A percentile compares a stretch with the other conserved stretches of the same genome.
Conservation (phyloP, 2,888 invertebrate species). For the Podabrus alpinus region DNA sequence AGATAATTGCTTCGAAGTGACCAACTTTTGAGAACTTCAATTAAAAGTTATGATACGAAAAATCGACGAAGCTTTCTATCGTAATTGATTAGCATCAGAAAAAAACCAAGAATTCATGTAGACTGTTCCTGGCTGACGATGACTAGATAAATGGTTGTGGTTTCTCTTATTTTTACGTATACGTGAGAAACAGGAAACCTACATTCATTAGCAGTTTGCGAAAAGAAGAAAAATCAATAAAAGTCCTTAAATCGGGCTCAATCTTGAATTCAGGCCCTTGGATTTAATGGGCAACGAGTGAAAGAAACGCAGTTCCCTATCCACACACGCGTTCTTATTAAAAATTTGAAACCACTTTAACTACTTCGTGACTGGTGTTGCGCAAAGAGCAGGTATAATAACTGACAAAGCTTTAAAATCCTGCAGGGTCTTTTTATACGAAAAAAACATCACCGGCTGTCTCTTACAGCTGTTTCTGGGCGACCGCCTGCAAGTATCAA, state of each 20-base stretch:
- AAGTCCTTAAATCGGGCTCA: neutral
- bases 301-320: neutral
- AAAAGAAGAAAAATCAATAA: neutral
- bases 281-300: neutral
- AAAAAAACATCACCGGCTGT: slow-evolving; percentile 41
- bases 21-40: too few relatives aligned
- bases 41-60: neutral
- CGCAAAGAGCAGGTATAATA: slow-evolving; percentile 41
- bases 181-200: neutral
- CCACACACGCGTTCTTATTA: neutral
- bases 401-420: slow-evolving; percentile 44
- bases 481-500: slow-evolving; percentile 28
- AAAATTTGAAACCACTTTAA: slow-evolving; percentile 18
- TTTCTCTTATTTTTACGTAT: neutral
- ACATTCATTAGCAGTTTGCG: neutral
- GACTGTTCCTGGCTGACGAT: neutral
- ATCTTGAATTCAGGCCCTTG: neutral
- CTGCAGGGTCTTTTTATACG: slow-evolving; percentile 33
- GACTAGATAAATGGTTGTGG: neutral
- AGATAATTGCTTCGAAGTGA: too few relatives aligned
- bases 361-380: slow-evolving; percentile 31
- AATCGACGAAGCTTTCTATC: neutral
- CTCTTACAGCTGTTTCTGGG: slow-evolving; percentile 39
- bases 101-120: neutral
- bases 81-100: neutral